Evolutionary conservation across 2,888 invertebrate species (phyloP).

Genomic region (Diachrysia chrysitis): DNA sequence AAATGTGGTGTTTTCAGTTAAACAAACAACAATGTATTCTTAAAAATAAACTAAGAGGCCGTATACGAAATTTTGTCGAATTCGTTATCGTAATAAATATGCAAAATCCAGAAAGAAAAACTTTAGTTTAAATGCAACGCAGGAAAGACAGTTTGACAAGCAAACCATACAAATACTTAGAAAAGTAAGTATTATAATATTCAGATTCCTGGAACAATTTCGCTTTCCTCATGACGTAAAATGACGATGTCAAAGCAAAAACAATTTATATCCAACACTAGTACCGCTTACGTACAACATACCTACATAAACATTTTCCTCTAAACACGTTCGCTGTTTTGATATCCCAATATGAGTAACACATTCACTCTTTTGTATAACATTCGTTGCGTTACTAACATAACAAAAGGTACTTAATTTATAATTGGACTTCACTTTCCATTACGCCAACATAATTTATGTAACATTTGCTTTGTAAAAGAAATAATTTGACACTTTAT

Average conservation of each 20-base stretch:
- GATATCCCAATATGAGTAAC: conserved; percentile 34
- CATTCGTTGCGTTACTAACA: conserved; percentile 41
- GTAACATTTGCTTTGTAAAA: conserved; percentile 57
- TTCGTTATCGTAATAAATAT: too few species aligned
- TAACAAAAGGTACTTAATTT: conserved; percentile 61
- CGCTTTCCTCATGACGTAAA: conserved; percentile 39
- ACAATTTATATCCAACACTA: conserved; percentile 20
- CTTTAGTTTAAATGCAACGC: not conserved
- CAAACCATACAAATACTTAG: not conserved
- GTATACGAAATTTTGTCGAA: too few species aligned
- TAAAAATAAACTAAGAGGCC: too few species aligned
- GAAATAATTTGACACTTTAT: conserved; percentile 56
- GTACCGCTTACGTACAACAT: not conserved
- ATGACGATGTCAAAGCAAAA: conserved; percentile 32
- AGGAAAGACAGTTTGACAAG: not conserved
- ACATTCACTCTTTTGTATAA: conserved; percentile 59
- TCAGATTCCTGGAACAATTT: not conserved
- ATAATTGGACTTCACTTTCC: conserved; percentile 63
- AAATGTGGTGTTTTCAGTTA: too few species aligned
- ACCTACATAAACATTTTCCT: conserved; percentile 30
- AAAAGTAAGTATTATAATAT: not conserved
- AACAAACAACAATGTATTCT: too few species aligned
- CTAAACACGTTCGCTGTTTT: conserved; percentile 11
- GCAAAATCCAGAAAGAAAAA: too few species aligned
- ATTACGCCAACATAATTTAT: conserved; percentile 58